phyloP scores from a whole-genome alignment of 2,888 invertebrate species.

The Tanypteryx hageni region DNA sequence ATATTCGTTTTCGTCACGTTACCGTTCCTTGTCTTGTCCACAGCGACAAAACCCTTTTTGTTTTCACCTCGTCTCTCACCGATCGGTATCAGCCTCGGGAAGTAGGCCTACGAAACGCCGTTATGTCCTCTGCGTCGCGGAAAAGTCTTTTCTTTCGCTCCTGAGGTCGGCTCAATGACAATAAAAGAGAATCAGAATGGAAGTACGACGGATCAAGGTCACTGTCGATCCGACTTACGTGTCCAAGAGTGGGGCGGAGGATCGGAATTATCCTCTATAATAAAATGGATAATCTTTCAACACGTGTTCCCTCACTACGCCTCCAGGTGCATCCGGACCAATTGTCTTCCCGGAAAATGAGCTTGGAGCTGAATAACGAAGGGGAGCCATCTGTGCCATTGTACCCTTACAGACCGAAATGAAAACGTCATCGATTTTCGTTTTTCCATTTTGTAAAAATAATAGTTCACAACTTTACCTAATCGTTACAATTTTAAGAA shows the following conservation, averaged over 20 bases:
- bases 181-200: background rate
- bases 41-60: too few relatives aligned
- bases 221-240: background rate
- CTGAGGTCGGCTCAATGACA: slow-evolving; percentile 32
- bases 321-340: background rate
- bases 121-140: background rate
- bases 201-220: slow-evolving; percentile 20
- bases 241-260: background rate
- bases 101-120: background rate
- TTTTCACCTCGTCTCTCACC: background rate
- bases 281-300: background rate
- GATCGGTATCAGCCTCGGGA: background rate
- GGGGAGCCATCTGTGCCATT: too few relatives aligned
- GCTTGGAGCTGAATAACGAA: too few relatives aligned
- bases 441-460: too few relatives aligned
- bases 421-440: too few relatives aligned
- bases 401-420: too few relatives aligned
- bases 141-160: background rate
- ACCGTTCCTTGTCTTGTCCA: too few relatives aligned
- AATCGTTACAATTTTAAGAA: too few relatives aligned
- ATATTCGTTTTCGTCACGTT: too few relatives aligned
- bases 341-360: too few relatives aligned
- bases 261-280: background rate
- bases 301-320: background rate
- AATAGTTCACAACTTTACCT: too few relatives aligned